Base-by-base conservation (phyloP, 1,140 invertebrate species). In the Psilanteris sp. region DNA sequence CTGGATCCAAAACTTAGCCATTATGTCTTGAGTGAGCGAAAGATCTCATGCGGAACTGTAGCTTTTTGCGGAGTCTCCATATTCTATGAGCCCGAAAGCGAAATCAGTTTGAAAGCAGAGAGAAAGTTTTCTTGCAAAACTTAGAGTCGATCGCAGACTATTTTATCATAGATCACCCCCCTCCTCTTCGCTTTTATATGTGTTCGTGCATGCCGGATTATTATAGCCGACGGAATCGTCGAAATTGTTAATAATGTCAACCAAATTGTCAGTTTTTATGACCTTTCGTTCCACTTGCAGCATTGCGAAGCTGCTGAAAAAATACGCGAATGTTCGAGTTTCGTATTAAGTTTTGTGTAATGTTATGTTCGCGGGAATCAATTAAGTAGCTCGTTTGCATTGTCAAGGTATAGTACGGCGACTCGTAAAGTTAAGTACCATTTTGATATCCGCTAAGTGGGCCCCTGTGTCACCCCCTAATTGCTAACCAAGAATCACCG, bases 1-100 rank as follows among this genome's bases (percentile, higher is more conserved):
- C 75, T 72, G 77, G 80, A 78, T 80, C 81, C 80, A 83, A 84
- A 85, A 85, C 82, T 85, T 85, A 72, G 79, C 83, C 81, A 85
- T 83, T 83, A 82, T 80, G 79, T 81, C 81, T 81, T 81, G 70
- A 73, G 74, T 76, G 71, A 78, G 71, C 78, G 80, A 76, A 76
- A 70, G 76, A 78, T 80, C 74, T 81, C 80, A 79, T 71, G 75
- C 67, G 52, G 76, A 84, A 80, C 77, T 81, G 77, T 46, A 52
- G 77, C 68, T 68, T 62, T 72, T 62, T 73, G 64, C 71, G 62
- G 67, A 61, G 79, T 81, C 75, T 80, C 79, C 79, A 82, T 81
- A 80, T 81, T 78, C 78, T 73, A 71, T 76, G 67, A 73, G 70
- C 43, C 22, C 59, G 54, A 74, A 74, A 74, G 70, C 43, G 57